phyloP scores from a whole-genome alignment of 2,113 vertebrate species.

The Podilymbus podiceps region DNA sequence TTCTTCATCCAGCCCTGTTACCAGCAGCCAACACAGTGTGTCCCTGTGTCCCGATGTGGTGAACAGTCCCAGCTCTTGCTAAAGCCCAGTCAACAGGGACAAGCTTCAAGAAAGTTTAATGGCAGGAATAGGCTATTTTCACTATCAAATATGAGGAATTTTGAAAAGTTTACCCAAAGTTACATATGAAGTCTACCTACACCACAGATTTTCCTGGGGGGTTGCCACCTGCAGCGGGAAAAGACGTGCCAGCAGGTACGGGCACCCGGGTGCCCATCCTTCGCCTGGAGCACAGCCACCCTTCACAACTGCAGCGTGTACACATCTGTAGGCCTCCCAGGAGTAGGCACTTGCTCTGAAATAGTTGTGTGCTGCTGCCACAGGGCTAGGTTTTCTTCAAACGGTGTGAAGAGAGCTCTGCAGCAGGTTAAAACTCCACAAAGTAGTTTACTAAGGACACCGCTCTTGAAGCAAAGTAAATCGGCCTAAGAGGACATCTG shows the following conservation, averaged over 20 bases:
- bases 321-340: not conserved
- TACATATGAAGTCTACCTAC: rapidly evolving
- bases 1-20: rapidly evolving
- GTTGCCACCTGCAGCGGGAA: not conserved
- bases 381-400: not conserved
- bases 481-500: not conserved
- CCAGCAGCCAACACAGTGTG: not conserved
- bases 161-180: not conserved
- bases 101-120: not conserved
- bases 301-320: rapidly evolving
- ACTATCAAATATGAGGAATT: not conserved
- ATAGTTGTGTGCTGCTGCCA: not conserved
- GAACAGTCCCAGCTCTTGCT: rapidly evolving
- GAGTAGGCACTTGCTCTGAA: not conserved
- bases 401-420: not conserved
- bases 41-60: rapidly evolving
- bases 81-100: not conserved
- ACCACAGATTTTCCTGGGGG: not conserved
- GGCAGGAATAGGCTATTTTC: not conserved
- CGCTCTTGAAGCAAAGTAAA: not conserved
- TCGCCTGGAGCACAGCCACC: rapidly evolving
- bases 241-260: rapidly evolving
- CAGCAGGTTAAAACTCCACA: not conserved
- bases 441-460: not conserved
- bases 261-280: rapidly evolving